Base-by-base conservation (phyloP, 2,888 invertebrate genomes). In the Dryobota labecula region DNA sequence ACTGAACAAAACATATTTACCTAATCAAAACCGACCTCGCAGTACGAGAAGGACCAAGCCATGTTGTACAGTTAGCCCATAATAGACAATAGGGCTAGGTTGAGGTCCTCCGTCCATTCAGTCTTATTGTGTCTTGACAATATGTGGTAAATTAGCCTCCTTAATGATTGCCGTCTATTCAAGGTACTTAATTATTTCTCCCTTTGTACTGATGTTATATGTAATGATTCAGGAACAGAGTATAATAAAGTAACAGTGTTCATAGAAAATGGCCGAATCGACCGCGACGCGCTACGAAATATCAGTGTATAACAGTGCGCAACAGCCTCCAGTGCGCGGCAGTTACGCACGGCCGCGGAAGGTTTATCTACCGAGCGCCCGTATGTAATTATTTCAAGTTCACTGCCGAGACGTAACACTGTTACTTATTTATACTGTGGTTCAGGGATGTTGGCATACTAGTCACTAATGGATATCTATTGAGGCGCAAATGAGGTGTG, bases 71-170 rank as follows among this genome's bases (percentile, higher is more conserved):
- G 65, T 47, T 72, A 71, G 27, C 7, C 9, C 51, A 36, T 24
- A 36, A 61, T 61, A 75, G 67, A 78, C 73, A 83, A 81, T 76
- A 68, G n/a, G n/a, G 4, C 43, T 43, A 49, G 51, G 30, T 56
- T 67, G 47, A 57, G 64, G 54, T 68, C 65, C 61, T 70, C 30
- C 56, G 56, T 6, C 61, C 41, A 67, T 73, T 75, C 63, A 71
- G 47, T 24, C 58, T 73, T 56, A 73, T 70, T 78, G 64, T 73
- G 43, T 41, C 51, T 61, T 54, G 66, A 73, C 71, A 72, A 72
- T 65, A 63, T 30, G 41, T 67, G 49, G 70, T 73, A 75, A 70
- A 83, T 82, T 65, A 79, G 69, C 38, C 36, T 43, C 36, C 30
- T 61, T 57, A 54, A 24, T 67, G 56, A 64, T 67, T 41, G 54